These are phyloP conservation scores for Takifugu rubripes DNA, from an alignment of 2,797 vertebrate genomes.

Conservation along the genomic window DNA sequence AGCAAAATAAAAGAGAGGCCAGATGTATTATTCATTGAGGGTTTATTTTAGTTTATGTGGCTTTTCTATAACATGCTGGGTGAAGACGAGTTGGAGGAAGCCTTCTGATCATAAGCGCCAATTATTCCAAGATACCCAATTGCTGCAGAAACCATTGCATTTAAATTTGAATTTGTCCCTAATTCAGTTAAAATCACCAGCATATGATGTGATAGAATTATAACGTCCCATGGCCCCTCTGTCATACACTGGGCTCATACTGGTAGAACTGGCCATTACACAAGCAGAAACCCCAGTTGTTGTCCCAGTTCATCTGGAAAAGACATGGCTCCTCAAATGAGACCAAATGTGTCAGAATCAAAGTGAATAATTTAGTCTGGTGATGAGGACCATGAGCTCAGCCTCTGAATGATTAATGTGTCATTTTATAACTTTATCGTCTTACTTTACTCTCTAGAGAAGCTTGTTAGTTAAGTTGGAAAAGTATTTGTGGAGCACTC, in stretches of 20 bases:
- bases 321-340: slow-evolving; percentile 50
- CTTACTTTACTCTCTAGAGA: slow-evolving; percentile 45
- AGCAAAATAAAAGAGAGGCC: no score
- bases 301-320: slow-evolving; percentile 24
- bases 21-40: no score
- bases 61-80: no score
- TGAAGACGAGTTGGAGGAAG: no score
- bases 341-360: slow-evolving; percentile 70
- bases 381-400: slow-evolving; percentile 51
- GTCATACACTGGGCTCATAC: slow-evolving; percentile 23
- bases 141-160: no score
- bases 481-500: slow-evolving; percentile 12
- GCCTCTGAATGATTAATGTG: slow-evolving; percentile 73
- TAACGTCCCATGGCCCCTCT: slow-evolving; percentile 26
- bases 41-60: slow-evolving; percentile 19
- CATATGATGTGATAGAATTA: neutral
- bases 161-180: no score
- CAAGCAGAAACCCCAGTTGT: slow-evolving; percentile 1
- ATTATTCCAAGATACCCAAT: neutral
- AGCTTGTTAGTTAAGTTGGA: slow-evolving; percentile 40
- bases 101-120: no score
- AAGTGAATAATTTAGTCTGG: slow-evolving; percentile 75
- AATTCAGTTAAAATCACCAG: no score
- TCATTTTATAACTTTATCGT: slow-evolving; percentile 69
- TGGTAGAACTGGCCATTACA: slow-evolving; percentile 25